Percentiles rank a stretch among this genome's conserved stretches.
Conservation (phyloP, 2,888 invertebrate species). For the Silvanus unidentatus region DNA sequence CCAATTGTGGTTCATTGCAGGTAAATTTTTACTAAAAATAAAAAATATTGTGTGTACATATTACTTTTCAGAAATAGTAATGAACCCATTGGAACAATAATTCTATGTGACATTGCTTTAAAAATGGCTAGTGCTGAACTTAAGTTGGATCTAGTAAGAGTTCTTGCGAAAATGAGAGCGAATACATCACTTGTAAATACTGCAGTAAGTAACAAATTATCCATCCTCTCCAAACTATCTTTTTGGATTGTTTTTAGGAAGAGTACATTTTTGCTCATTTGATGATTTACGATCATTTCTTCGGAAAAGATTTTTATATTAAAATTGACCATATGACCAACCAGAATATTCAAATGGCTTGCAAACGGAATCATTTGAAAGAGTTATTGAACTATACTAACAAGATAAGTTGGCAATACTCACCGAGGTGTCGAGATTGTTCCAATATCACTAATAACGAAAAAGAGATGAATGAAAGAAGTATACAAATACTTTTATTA, state of each 20-base stretch:
- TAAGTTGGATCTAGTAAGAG: constrained; percentile 34
- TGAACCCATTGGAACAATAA: constrained; percentile 56
- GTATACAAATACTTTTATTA: too few species aligned
- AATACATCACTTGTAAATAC: constrained; percentile 44
- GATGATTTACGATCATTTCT: constrained; percentile 44
- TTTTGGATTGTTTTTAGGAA: constrained; percentile 26
- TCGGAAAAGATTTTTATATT: constrained; percentile 39
- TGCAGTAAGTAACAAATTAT: constrained; percentile 5
- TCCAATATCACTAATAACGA: constrained; percentile 1
- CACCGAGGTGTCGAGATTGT: too few species aligned
- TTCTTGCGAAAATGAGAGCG: constrained; percentile 38
- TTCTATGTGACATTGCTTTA: constrained; percentile 53
- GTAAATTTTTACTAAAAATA: constrained; percentile 12
- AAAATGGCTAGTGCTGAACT: constrained; percentile 46
- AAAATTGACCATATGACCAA: constrained; percentile 37
- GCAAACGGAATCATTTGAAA: constrained; percentile 28
- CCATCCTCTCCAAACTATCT: too few species aligned
- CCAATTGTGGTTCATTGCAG: constrained; percentile 53
- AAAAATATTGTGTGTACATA: too few species aligned
- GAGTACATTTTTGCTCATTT: constrained; percentile 49
- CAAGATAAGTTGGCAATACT: constrained; percentile 44
- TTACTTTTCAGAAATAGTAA: constrained; percentile 43
- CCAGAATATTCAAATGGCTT: constrained; percentile 27
- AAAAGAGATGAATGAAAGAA: too few species aligned
- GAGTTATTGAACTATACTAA: constrained; percentile 39